phyloP scores from a whole-genome alignment of 2,888 invertebrate species.

The Chironomus riparius region DNA sequence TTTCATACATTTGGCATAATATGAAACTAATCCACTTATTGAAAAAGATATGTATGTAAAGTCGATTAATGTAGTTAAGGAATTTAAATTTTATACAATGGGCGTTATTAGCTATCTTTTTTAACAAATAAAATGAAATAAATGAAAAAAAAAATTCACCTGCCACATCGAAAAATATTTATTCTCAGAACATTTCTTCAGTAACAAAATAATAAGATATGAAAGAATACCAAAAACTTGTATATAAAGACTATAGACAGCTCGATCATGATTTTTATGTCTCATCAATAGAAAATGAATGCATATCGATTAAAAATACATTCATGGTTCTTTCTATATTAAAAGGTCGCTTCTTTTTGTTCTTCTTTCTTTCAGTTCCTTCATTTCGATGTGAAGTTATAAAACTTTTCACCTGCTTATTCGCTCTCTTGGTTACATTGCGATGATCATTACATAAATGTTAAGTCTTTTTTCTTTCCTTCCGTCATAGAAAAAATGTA shows the following conservation, averaged over 20 bases:
- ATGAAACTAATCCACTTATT: no score
- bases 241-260: not conserved
- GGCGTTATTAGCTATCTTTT: no score
- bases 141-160: no score
- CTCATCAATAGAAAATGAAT: conserved; percentile 5
- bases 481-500: no score
- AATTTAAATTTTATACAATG: no score
- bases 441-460: not conserved
- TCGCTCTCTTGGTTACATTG: not conserved
- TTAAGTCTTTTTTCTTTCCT: not conserved
- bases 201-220: not conserved
- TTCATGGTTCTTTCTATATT: conserved; percentile 7
- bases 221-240: not conserved
- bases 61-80: no score
- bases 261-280: not conserved
- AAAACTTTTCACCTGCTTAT: conserved; percentile 8
- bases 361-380: not conserved
- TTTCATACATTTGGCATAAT: no score
- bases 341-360: conserved; percentile 1
- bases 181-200: no score
- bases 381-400: not conserved
- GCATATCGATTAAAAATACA: conserved; percentile 13
- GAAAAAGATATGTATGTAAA: no score
- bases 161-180: no score
- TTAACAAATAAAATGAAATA: no score